A percentile compares a stretch with the other conserved stretches of the same genome.
Conservation (phyloP, 2,888 invertebrate genomes). For the Prosapia bicincta region DNA sequence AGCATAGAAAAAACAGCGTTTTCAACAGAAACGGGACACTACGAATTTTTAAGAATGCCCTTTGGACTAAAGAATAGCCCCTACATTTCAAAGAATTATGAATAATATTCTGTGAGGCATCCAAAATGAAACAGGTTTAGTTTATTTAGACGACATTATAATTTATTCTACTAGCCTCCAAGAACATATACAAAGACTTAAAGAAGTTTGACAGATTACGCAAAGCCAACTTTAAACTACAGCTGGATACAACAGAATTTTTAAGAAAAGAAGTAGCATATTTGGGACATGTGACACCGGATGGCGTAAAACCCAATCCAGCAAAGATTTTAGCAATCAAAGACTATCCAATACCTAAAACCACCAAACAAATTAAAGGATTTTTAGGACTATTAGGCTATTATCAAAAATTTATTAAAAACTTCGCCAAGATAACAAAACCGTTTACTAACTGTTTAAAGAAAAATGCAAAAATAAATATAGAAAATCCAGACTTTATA, state of each 20-base stretch:
- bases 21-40: conserved; percentile 19
- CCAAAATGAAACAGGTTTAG: conserved; percentile 7
- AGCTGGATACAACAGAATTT: conserved; percentile 27
- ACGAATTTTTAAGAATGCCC: neutral
- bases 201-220: conserved; percentile 4
- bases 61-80: too few relatives aligned
- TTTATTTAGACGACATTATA: conserved; percentile 29
- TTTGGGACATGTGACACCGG: conserved; percentile 24
- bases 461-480: conserved; percentile 4
- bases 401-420: conserved; percentile 21
- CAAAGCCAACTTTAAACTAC: conserved; percentile 24
- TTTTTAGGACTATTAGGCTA: conserved; percentile 29
- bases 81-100: conserved; percentile 22
- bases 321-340: conserved; percentile 23
- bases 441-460: conserved; percentile 20
- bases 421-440: too few relatives aligned
- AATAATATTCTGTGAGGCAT: conserved; percentile 13
- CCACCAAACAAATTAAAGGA: conserved; percentile 18
- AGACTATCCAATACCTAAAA: conserved; percentile 23
- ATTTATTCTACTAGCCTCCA: conserved; percentile 5
- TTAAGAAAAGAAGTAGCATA: conserved; percentile 21
- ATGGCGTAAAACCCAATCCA: conserved; percentile 25
- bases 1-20: conserved; percentile 26
- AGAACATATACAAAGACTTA: conserved; percentile 30
- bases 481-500: neutral